Base-by-base conservation (phyloP, 2,113 vertebrate species). In the Collichthys lucidus region DNA sequence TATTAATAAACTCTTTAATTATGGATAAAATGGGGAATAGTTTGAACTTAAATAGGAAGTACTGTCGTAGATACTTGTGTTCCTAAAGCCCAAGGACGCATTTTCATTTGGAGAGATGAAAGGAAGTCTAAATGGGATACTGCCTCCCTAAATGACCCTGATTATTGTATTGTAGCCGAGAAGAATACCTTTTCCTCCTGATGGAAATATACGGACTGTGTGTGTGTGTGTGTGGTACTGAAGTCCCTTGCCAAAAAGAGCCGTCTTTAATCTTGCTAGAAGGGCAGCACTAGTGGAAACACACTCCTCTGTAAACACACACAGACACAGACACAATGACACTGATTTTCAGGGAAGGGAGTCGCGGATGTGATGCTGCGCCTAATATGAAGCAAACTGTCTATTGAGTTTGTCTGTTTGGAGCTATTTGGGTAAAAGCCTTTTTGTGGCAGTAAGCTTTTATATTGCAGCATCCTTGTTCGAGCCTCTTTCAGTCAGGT, bases 241-340 rank as follows among this genome's bases (percentile, higher is more conserved):
- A 49, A 24, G 53, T 49, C 15, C 11, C 0, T 35, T 62, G 35
- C 31, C 40, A 26, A 17, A 50, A n/a, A 50, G 42, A 42, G 0
- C 52, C 14, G 60, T 20, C 52, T 83, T 73, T 66, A 65, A 72
- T 77, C 67, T 66, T 59, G 46, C 20, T 1, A 24, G 24, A 71
- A 46, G 5, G 53, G 11, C 47, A 31, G 61, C 31, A 50, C 35
- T 40, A 9, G 40, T 24, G 47, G 55, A 69, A 59, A 72, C n/a
- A 70, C 66, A 63, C 5, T 52, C 49, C 40, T 19, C 20, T 49
- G 20, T 53, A 65, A 31, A 64, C 35, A 57, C 60, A 57, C 50
- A 62, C 49, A 12, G 11, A 50, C 42, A 62, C 26, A 62, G 12
- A 56, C 49, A 14, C 22, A 26, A 20, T 57, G 31, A n/a, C n/a